Conservation (phyloP, 2,113 vertebrate genomes). For the Promerops cafer region DNA sequence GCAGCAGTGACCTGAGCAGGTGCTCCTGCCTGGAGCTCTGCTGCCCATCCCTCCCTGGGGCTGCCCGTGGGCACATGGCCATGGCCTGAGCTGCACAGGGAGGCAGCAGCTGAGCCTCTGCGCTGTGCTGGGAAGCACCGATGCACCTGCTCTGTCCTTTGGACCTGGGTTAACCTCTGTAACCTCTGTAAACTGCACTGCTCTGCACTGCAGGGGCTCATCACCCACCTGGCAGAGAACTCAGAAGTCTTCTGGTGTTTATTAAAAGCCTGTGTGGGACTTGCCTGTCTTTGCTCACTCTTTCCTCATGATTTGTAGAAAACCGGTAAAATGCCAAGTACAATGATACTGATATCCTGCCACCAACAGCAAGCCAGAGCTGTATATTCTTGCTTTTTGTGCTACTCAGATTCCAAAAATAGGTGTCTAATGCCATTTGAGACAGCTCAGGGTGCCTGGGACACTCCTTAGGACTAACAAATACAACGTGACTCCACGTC, state of each 20-base stretch:
- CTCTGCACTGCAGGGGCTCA: neutral
- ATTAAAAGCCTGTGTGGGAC: neutral
- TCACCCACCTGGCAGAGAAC: neutral
- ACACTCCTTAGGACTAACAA: neutral
- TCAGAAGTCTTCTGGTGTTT: neutral
- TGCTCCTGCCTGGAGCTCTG: accelerated
- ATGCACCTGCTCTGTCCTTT: neutral
- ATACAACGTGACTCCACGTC: accelerated
- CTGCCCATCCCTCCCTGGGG: neutral
- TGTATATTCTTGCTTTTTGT: neutral
- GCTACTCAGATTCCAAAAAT: neutral
- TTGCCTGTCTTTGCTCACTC: neutral
- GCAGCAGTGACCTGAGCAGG: neutral
- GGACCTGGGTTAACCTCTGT: neutral
- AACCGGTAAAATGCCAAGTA: accelerated
- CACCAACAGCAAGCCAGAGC: neutral
- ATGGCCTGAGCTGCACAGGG: neutral
- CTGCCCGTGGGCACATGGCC: accelerated
- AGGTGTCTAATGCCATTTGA: neutral
- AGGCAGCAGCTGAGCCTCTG: neutral
- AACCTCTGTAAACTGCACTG: neutral
- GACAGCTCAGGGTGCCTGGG: neutral
- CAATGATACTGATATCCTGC: neutral
- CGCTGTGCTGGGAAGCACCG: neutral
- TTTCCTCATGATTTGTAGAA: neutral